phyloP scores from a whole-genome alignment of 1,140 invertebrate genomes.

The Pinna nobilis region DNA sequence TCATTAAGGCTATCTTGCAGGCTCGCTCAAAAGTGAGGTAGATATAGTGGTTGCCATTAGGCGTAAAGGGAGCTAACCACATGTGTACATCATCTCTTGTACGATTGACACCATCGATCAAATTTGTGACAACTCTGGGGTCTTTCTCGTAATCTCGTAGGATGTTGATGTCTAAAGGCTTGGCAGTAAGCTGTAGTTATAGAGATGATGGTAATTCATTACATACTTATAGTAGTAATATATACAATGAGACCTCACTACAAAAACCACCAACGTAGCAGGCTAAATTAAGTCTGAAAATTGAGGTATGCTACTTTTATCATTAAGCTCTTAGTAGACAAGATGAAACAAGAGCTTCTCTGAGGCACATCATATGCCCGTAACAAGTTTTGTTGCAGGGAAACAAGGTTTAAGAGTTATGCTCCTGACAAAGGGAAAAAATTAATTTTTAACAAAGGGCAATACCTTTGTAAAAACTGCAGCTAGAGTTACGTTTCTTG shows the following conservation, averaged over 20 bases:
- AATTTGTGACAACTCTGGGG: slow-evolving; percentile 79
- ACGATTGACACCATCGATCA: slow-evolving; percentile 83
- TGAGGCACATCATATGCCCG: too few species aligned
- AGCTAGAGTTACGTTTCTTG: too few species aligned
- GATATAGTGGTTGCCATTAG: slow-evolving; percentile 78
- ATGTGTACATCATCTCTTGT: slow-evolving; percentile 86
- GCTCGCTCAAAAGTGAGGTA: slow-evolving; percentile 79
- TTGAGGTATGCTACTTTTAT: too few species aligned
- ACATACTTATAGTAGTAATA: not conserved
- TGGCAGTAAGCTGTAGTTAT: slow-evolving; percentile 77
- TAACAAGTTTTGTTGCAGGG: too few species aligned
- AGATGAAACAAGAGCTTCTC: too few species aligned
- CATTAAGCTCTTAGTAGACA: too few species aligned
- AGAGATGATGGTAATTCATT: not conserved
- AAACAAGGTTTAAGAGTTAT: too few species aligned
- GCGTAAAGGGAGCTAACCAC: slow-evolving; percentile 82
- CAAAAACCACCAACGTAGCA: not conserved
- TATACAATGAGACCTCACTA: not conserved
- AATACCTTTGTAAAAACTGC: too few species aligned
- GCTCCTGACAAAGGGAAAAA: too few species aligned
- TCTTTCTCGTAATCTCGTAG: slow-evolving; percentile 79
- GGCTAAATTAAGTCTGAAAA: too few species aligned
- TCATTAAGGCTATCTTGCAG: slow-evolving; percentile 81
- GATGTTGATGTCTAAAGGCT: slow-evolving; percentile 79
- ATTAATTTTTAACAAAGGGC: too few species aligned